Evolutionary conservation across 2,797 vertebrate species (phyloP).

Genomic region (Oryzias dopingdopingensis): DNA sequence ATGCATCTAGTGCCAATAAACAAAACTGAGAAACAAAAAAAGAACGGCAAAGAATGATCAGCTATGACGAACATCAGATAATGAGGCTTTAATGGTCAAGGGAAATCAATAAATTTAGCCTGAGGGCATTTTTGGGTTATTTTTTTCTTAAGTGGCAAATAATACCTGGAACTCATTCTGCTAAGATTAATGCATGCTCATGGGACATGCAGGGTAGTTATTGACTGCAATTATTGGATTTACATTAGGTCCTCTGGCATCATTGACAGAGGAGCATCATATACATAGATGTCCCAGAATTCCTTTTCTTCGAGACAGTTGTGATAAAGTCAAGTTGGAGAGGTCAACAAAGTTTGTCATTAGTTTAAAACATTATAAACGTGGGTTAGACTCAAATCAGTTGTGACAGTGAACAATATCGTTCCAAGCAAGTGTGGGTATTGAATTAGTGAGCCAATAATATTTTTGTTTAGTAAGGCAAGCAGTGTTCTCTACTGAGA

Average conservation of each 20-base stretch:
- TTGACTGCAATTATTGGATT: conserved; percentile 5
- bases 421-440: conserved; percentile 10
- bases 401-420: conserved; percentile 9
- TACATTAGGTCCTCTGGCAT: neutral
- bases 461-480: conserved; percentile 5
- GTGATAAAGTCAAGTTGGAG: neutral
- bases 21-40: neutral
- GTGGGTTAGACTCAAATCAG: neutral
- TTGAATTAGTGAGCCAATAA: conserved; percentile 18
- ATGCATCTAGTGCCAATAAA: neutral
- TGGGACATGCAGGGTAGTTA: neutral
- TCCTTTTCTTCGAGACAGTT: neutral
- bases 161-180: neutral
- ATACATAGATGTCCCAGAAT: neutral
- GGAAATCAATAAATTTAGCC: neutral
- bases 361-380: conserved; percentile 7
- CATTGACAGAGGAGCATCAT: neutral
- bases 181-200: neutral
- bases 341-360: neutral
- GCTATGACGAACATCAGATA: neutral
- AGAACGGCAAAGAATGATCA: neutral
- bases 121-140: neutral
- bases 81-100: neutral
- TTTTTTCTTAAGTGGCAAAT: neutral
- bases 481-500: neutral